A percentile compares a stretch with the other conserved stretches of the same genome.
These are phyloP conservation scores for Triplophysa bombifrons DNA, from an alignment of 2,797 vertebrate species.

Conservation along the genomic window DNA sequence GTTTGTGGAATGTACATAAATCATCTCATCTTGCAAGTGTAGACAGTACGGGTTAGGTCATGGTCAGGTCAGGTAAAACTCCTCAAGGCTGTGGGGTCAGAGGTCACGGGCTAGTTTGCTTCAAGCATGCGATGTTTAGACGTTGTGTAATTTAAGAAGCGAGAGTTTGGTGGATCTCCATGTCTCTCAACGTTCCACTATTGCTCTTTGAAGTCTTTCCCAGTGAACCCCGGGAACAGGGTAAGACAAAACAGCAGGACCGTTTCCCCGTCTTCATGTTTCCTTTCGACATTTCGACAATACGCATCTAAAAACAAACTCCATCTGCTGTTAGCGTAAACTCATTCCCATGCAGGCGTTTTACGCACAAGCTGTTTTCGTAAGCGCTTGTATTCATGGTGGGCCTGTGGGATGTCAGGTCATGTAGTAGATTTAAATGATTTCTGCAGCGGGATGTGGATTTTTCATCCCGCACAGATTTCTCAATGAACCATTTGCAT, in stretches of 20 bases:
- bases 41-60: constrained; percentile 29
- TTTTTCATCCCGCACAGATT: background rate
- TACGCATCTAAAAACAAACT: constrained; percentile 28
- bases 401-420: background rate
- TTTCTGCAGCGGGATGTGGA: background rate
- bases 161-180: constrained; percentile 9
- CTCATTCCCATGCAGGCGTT: background rate
- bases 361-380: constrained; percentile 24
- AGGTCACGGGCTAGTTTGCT: background rate
- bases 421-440: constrained; percentile 15
- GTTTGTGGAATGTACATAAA: background rate
- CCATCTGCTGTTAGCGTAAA: constrained; percentile 18
- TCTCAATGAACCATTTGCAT: constrained; percentile 23
- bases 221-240: constrained; percentile 25
- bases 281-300: constrained; percentile 25
- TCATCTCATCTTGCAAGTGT: constrained; percentile 1
- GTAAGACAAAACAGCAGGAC: background rate
- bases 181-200: constrained; percentile 27
- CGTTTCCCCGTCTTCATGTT: background rate
- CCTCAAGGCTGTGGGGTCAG: constrained; percentile 20
- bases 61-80: constrained; percentile 32
- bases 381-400: background rate
- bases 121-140: constrained; percentile 14
- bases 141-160: constrained; percentile 28
- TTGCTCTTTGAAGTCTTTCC: constrained; percentile 31